These are phyloP conservation scores for Borostomias antarcticus DNA, from an alignment of 2,797 vertebrate species.

Conservation along the genomic window DNA sequence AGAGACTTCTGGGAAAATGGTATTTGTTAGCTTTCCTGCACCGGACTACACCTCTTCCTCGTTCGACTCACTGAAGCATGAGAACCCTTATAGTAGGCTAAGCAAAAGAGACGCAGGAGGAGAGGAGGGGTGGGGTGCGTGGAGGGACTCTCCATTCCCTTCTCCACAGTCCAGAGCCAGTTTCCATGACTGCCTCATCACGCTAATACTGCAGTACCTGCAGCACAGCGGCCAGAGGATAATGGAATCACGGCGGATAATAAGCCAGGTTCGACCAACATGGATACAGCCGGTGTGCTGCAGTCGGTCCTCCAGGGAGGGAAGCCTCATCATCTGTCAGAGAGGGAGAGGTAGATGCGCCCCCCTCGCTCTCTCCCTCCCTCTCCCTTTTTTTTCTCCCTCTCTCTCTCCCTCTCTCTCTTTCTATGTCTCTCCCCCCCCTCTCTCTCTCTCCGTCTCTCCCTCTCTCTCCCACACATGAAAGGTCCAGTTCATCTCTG, in stretches of 20 bases:
- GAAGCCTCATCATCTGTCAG: background rate
- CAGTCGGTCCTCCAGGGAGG: background rate
- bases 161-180: slow-evolving; percentile 41
- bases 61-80: slow-evolving; percentile 51
- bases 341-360: slow-evolving; percentile 2
- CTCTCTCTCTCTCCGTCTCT: too few species aligned
- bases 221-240: slow-evolving; percentile 43
- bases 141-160: slow-evolving; percentile 46
- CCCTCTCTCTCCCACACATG: too few species aligned
- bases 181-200: slow-evolving; percentile 53
- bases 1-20: slow-evolving; percentile 53
- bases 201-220: slow-evolving; percentile 39
- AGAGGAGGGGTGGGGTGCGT: slow-evolving; percentile 44
- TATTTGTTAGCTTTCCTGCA: slow-evolving; percentile 50
- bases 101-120: slow-evolving; percentile 17
- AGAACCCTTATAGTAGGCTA: slow-evolving; percentile 34
- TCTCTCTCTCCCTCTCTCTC: slow-evolving; percentile 39
- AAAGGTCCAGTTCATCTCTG: slow-evolving; percentile 52
- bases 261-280: slow-evolving; percentile 54
- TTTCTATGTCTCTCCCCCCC: slow-evolving; percentile 23
- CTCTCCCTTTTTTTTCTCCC: slow-evolving; percentile 1
- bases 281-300: slow-evolving; percentile 30
- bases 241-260: slow-evolving; percentile 62
- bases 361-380: slow-evolving; percentile 44
- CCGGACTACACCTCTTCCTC: slow-evolving; percentile 56